phyloP scores from a whole-genome alignment of 2,113 vertebrate species.

The Lasiurus cinereus region DNA sequence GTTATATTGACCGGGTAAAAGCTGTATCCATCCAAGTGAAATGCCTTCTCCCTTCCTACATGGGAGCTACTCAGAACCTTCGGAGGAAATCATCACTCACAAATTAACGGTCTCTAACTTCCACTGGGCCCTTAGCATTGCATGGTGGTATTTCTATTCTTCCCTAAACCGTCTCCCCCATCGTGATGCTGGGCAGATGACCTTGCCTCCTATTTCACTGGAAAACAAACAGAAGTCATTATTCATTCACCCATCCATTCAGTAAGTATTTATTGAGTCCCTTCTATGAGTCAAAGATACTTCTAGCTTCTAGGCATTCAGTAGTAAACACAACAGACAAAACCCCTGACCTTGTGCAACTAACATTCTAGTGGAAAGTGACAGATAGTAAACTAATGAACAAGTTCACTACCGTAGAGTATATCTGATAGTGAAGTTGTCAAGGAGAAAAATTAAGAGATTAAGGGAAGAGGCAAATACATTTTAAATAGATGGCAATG shows the following conservation, averaged over 20 bases:
- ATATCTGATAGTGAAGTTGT: background rate
- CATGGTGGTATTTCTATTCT: background rate
- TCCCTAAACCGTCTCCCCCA: background rate
- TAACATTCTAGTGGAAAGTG: background rate
- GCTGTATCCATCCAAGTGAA: background rate
- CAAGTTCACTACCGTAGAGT: background rate
- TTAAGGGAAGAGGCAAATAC: background rate
- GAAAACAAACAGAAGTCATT: background rate
- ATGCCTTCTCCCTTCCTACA: background rate
- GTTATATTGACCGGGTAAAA: background rate
- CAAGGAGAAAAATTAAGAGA: background rate
- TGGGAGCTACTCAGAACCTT: background rate
- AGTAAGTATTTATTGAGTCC: background rate
- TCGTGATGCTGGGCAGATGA: background rate
- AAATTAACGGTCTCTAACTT: background rate
- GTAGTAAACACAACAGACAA: background rate
- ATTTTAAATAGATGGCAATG: background rate
- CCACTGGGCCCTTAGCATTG: background rate
- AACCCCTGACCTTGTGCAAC: background rate
- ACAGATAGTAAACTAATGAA: background rate
- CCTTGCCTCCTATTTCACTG: background rate
- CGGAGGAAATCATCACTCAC: background rate
- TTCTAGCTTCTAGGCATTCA: background rate
- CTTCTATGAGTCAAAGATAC: background rate
- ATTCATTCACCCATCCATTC: background rate